These are phyloP conservation scores for Drosophila truncata DNA, from an alignment of 1,140 invertebrate species.

Conservation along the genomic window DNA sequence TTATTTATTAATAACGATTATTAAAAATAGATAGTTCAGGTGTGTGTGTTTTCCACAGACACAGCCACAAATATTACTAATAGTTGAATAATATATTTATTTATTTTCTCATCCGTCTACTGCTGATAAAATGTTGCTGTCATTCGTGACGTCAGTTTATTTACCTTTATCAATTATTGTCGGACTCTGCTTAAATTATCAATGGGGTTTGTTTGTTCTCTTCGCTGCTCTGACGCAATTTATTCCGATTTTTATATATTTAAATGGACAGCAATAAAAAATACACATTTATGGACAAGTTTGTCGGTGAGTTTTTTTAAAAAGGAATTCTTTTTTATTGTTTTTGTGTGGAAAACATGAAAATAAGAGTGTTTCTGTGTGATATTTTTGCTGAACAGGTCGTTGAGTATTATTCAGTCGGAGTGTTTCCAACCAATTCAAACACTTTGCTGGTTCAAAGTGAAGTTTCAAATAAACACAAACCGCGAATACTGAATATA, in stretches of 20 bases:
- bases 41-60: slow-evolving; percentile 1
- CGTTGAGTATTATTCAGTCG: slow-evolving; percentile 33
- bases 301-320: slow-evolving; percentile 11
- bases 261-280: slow-evolving; percentile 52
- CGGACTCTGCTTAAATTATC: slow-evolving; percentile 32
- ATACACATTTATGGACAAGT: slow-evolving; percentile 52
- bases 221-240: slow-evolving; percentile 43
- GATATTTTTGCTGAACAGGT: not conserved
- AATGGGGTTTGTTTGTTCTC: slow-evolving; percentile 28
- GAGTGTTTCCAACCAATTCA: slow-evolving; percentile 9
- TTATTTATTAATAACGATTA: slow-evolving; percentile 22
- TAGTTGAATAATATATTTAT: slow-evolving; percentile 23
- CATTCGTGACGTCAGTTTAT: slow-evolving; percentile 59
- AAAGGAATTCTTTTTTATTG: slow-evolving; percentile 11
- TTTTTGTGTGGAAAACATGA: slow-evolving; percentile 16
- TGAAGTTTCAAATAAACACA: slow-evolving; percentile 59
- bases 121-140: slow-evolving; percentile 44
- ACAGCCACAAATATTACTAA: slow-evolving; percentile 5
- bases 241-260: slow-evolving; percentile 35
- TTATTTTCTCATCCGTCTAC: slow-evolving; percentile 17
- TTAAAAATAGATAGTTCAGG: slow-evolving; percentile 24
- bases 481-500: slow-evolving; percentile 38
- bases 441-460: slow-evolving; percentile 36
- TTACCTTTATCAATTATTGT: slow-evolving; percentile 66
- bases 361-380: slow-evolving; percentile 9